Conservation (phyloP, 2,888 invertebrate species). For the Tiliacea aurago region DNA sequence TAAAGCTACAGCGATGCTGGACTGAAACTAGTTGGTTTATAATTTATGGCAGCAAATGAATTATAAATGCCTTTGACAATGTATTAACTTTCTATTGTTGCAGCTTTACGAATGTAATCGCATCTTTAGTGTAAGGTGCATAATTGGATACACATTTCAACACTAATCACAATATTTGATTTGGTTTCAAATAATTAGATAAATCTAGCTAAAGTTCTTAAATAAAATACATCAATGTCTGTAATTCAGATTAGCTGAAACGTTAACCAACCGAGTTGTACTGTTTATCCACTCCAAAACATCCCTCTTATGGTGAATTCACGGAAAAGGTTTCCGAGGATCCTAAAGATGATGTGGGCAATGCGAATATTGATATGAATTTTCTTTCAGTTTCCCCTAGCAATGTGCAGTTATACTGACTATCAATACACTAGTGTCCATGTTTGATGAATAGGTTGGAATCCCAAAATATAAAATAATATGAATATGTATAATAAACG, state of each 20-base stretch:
- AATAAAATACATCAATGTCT: background rate
- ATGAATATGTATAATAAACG: no score
- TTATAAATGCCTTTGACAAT: constrained; percentile 6
- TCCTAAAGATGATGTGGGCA: background rate
- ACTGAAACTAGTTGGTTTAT: background rate
- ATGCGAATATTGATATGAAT: background rate
- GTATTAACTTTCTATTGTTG: background rate
- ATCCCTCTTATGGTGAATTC: background rate
- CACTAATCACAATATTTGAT: background rate
- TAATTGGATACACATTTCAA: constrained; percentile 15
- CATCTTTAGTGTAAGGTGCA: background rate
- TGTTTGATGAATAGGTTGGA: background rate
- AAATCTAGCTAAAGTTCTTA: no score
- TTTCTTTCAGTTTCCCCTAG: background rate
- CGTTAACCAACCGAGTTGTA: background rate
- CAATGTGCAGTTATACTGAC: background rate
- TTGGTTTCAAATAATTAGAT: constrained; percentile 1
- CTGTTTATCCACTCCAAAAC: background rate
- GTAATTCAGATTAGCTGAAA: background rate
- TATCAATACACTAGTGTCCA: background rate
- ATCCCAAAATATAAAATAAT: background rate
- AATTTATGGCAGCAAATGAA: constrained; percentile 13
- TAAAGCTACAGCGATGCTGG: background rate
- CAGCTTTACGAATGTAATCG: background rate
- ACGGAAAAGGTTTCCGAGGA: background rate